These are phyloP conservation scores for Argyresthia albistria DNA, from an alignment of 2,888 invertebrate species.

Conservation along the genomic window DNA sequence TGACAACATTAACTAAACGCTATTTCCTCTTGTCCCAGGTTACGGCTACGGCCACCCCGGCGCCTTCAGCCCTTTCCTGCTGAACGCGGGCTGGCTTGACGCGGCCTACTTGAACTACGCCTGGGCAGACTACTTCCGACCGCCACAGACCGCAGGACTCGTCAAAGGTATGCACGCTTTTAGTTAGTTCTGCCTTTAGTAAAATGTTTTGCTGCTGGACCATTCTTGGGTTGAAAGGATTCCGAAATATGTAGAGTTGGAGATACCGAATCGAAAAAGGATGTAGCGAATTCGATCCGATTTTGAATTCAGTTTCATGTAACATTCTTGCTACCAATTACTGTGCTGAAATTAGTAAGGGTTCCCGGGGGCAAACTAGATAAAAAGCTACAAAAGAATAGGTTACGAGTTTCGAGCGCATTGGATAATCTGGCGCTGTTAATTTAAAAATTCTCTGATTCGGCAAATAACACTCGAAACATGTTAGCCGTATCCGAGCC, in stretches of 20 bases:
- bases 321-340: too few species aligned
- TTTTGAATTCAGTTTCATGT: too few species aligned
- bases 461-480: conserved; percentile 60
- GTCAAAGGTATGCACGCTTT: conserved; percentile 68
- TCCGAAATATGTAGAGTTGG: too few species aligned
- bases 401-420: conserved; percentile 14
- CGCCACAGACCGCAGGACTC: conserved; percentile 58
- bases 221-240: too few species aligned
- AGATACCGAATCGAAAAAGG: too few species aligned
- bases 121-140: conserved; percentile 80
- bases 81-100: conserved; percentile 89
- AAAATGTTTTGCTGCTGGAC: too few species aligned
- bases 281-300: too few species aligned
- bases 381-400: too few species aligned
- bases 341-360: too few species aligned
- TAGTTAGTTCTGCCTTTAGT: not conserved
- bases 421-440: conserved; percentile 45
- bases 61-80: conserved; percentile 82
- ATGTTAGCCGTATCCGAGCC: conserved; percentile 50
- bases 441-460: conserved; percentile 64
- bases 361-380: too few species aligned
- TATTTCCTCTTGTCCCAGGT: conserved; percentile 67
- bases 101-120: conserved; percentile 87
- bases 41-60: conserved; percentile 86
- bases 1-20: conserved; percentile 1